Percentiles rank a stretch among this genome's conserved stretches.
Conservation (phyloP, 1,140 invertebrate genomes). For the Caenorhabditis brenneri region DNA sequence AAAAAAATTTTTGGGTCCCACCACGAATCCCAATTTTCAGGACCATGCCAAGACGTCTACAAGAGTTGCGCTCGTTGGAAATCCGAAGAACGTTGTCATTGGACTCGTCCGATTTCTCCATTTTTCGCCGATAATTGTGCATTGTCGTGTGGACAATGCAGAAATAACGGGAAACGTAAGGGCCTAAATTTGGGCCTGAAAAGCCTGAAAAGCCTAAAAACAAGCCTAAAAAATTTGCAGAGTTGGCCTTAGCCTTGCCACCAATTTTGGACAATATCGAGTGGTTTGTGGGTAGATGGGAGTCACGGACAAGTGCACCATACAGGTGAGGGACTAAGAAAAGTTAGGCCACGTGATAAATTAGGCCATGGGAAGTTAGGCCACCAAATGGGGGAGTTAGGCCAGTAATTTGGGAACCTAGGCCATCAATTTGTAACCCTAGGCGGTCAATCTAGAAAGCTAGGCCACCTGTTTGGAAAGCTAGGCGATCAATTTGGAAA, state of each 20-base stretch:
- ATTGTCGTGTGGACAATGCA: slow-evolving; percentile 61
- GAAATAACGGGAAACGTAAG: slow-evolving; percentile 54
- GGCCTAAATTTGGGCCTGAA: not conserved
- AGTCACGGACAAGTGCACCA: slow-evolving; percentile 56
- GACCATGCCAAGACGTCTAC: slow-evolving; percentile 69
- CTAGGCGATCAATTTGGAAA: too few species aligned
- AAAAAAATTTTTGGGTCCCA: not conserved
- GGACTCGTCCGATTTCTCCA: slow-evolving; percentile 62
- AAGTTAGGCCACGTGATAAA: not conserved
- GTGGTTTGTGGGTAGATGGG: slow-evolving; percentile 65
- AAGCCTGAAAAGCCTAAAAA: not conserved
- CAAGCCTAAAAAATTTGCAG: slow-evolving; percentile 32
- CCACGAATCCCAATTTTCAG: slow-evolving; percentile 40
- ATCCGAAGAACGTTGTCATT: slow-evolving; percentile 62
- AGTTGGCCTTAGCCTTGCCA: slow-evolving; percentile 58
- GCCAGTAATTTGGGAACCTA: too few species aligned
- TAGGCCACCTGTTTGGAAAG: too few species aligned
- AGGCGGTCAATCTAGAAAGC: too few species aligned
- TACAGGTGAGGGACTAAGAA: slow-evolving; percentile 43
- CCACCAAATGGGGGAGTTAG: too few species aligned
- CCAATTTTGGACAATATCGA: slow-evolving; percentile 63
- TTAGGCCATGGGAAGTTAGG: too few species aligned
- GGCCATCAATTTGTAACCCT: too few species aligned
- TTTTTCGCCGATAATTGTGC: slow-evolving; percentile 68
- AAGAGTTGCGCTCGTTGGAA: slow-evolving; percentile 62